Evolutionary conservation across 2,113 vertebrate species (phyloP), one percentile per base, ranked within the genome.

Genomic region (Paratilapia polleni): DNA sequence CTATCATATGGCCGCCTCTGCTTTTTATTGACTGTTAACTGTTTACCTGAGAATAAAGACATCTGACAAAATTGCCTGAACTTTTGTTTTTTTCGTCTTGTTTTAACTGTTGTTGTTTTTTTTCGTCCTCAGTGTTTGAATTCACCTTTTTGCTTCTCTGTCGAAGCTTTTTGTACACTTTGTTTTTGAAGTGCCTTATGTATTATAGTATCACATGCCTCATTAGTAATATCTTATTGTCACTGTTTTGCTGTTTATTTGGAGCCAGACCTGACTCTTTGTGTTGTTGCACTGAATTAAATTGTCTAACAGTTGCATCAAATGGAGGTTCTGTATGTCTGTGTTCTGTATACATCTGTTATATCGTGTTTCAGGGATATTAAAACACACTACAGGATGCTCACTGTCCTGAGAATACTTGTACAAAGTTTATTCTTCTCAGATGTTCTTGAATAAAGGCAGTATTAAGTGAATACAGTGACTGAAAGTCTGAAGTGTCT

Each of bases 231-330:
- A 13, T 64, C 14, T 64, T 64, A 20, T 0, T 22, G 12, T 64
- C 62, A 0, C 0, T 0, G 7, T 22, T 64, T 31, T 41, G 0
- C 11, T 22, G 61, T 64, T 64, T 31, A 31, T 31, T 31, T 31
- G 28, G 28, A 31, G 28, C 28, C 28, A 31, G 28, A 31, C 28
- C 28, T 31, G 28, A 31, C 28, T 31, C 28, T 31, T 31, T 31
- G 28, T 31, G 28, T 31, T 31, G 4, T 31, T 64, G 61, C 0
- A 41, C 5, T 64, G 38, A 20, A 41, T 63, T 19, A 38, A 0
- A 0, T 63, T 63, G 36, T 36, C 31, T n/a, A 41, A n/a, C 19
- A 13, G 0, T 38, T 63, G 1, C 36, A 63, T 5, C 31, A 38
- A 38, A 63, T 13, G 19, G 36, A 66, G 43, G 8, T 66, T 66